A percentile compares a stretch with the other conserved stretches of the same genome.
phyloP scores from a whole-genome alignment of 2,113 vertebrate genomes.

The Apistogramma diplotaenia region DNA sequence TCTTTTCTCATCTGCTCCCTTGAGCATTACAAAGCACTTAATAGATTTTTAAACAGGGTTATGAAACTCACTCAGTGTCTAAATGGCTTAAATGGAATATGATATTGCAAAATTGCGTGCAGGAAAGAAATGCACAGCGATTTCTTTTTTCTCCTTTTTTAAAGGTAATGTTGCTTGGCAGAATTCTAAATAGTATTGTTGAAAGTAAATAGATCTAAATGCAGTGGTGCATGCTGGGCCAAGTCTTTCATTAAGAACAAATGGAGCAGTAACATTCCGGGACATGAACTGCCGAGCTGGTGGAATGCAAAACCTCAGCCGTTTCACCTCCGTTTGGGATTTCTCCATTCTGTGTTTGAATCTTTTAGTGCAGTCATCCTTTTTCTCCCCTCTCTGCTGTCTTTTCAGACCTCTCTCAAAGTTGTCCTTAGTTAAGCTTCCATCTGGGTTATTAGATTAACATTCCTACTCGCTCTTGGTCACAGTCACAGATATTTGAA shows the following conservation, averaged over 20 bases:
- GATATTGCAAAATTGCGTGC: slow-evolving; percentile 33
- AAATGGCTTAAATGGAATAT: slow-evolving; percentile 49
- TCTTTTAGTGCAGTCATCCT: slow-evolving; percentile 59
- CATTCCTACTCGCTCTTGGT: slow-evolving; percentile 68
- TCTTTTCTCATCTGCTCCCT: slow-evolving; percentile 6
- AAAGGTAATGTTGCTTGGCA: slow-evolving; percentile 9
- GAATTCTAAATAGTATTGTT: slow-evolving; percentile 49
- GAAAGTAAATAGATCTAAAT: slow-evolving; percentile 46
- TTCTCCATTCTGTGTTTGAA: slow-evolving; percentile 36
- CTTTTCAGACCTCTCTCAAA: slow-evolving; percentile 39
- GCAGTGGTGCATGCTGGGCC: slow-evolving; percentile 31
- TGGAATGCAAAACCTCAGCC: slow-evolving; percentile 68
- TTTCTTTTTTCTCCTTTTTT: not conserved
- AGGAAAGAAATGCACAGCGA: not conserved
- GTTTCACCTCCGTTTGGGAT: slow-evolving; percentile 55
- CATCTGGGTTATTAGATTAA: slow-evolving; percentile 73
- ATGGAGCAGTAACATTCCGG: slow-evolving; percentile 47
- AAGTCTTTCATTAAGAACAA: slow-evolving; percentile 60
- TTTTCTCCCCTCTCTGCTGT: slow-evolving; percentile 26
- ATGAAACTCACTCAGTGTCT: slow-evolving; percentile 38
- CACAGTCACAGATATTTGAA: slow-evolving; percentile 65
- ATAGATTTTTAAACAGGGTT: slow-evolving; percentile 62
- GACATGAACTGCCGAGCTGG: slow-evolving; percentile 45
- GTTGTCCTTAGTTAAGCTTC: slow-evolving; percentile 43
- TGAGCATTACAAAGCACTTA: slow-evolving; percentile 41